Base-by-base conservation (phyloP, 2,888 invertebrate species). In the Epiperipatus broadwayi region DNA sequence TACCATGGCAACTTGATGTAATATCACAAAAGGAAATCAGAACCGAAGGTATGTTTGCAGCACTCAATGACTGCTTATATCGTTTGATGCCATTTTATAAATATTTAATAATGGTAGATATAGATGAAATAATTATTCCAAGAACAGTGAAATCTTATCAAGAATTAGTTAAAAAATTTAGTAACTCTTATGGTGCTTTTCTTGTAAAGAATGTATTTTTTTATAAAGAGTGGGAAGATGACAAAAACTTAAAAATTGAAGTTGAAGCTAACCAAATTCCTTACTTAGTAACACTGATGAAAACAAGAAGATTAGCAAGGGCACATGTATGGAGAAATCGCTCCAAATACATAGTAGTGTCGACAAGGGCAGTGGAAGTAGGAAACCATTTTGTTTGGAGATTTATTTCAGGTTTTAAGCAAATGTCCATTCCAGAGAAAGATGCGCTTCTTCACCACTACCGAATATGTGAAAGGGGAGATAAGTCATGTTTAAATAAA, bases 141-240 rank as follows among this genome's bases (percentile, higher is more conserved):
- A 43, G 47, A 7, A n/a, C n/a, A n/a, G n/a, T n/a, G n/a, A n/a
- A n/a, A n/a, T n/a, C n/a, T n/a, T 12, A 12, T 16, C 14, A 5
- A 21, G n/a, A 39, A 16, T 7, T 10, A 39, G n/a, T 8, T 14
- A 43, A 41, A 18, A 31, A 28, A 14, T 30, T 38, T 5, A 15
- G 42, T 2, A 40, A 39, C 2, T 40, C 41, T n/a, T 39, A 41
- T 4, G 58, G 60, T 5, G 58, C 59, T 4, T 65, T 59, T 41
- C 47, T 61, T 19, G 64, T 65, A 49, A 59, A 59, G 44, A 64
- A 65, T 43, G 59, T 59, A 2, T 67, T 67, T 50, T 66, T 64
- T 48, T 61, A 61, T 40, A 54, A 59, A 2, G 58, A 59, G 44
- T 65, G 65, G 48, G 54, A 54, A 30, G 58, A 61, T 40, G 64